A percentile compares a stretch with the other conserved stretches of the same genome.
Evolutionary conservation across 2,888 invertebrate species (phyloP).

Genomic region (Graphium colonna): DNA sequence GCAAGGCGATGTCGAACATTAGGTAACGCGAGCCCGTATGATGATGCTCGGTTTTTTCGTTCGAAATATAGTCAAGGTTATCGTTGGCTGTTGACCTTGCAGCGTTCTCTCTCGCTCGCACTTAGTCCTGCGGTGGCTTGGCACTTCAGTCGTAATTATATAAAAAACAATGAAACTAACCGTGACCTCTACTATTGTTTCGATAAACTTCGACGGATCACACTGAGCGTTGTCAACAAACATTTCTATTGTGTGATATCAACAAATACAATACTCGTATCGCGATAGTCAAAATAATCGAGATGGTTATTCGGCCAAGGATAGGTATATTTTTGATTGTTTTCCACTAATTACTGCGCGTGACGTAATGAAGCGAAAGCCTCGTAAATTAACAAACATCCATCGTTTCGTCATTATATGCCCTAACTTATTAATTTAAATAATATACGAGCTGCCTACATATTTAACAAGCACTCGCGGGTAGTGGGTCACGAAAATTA

Average conservation of each 20-base stretch:
- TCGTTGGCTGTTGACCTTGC: constrained; percentile 21
- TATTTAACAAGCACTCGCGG: constrained; percentile 28
- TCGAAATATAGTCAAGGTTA: constrained; percentile 21
- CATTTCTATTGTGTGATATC: constrained; percentile 19
- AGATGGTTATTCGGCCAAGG: neutral
- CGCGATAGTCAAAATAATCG: neutral
- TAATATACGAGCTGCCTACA: constrained; percentile 23
- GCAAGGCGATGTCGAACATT: constrained; percentile 11
- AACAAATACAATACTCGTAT: constrained; percentile 3
- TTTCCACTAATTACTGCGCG: neutral
- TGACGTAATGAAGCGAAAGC: neutral
- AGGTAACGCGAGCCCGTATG: constrained; percentile 13
- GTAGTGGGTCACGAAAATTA: constrained; percentile 40
- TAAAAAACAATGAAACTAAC: constrained; percentile 63
- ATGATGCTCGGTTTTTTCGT: constrained; percentile 18
- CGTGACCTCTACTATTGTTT: constrained; percentile 58
- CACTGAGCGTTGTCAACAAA: constrained; percentile 33
- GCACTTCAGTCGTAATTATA: constrained; percentile 34
- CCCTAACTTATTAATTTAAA: constrained; percentile 4
- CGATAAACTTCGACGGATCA: constrained; percentile 52
- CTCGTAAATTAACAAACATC: neutral
- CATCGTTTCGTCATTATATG: neutral
- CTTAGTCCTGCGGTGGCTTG: constrained; percentile 29
- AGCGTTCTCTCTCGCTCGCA: constrained; percentile 27
- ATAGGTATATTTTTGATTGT: neutral